phyloP scores from a whole-genome alignment of 2,797 vertebrate species.

The Eulemur rubriventer region DNA sequence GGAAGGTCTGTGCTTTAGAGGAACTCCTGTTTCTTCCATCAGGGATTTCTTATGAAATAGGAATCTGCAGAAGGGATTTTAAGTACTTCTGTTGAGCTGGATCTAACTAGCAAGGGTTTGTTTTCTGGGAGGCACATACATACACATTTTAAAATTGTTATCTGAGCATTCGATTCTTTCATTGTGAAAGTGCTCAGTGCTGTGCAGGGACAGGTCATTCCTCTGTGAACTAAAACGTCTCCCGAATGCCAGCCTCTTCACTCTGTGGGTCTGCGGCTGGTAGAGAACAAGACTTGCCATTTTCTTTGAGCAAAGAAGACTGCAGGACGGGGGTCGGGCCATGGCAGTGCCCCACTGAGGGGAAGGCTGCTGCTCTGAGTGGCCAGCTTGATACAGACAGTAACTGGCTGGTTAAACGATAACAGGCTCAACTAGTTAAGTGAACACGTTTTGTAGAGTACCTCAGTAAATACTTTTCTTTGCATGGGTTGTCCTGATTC shows the following conservation, averaged over 20 bases:
- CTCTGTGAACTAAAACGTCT: neutral
- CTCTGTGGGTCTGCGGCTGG: neutral
- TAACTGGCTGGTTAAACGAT: neutral
- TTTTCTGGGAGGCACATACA: neutral
- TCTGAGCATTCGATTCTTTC: neutral
- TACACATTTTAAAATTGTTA: neutral
- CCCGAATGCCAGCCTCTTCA: neutral
- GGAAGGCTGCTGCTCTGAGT: neutral
- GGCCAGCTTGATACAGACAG: neutral
- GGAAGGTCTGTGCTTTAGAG: neutral
- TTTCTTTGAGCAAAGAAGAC: conserved; percentile 4
- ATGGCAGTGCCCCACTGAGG: neutral
- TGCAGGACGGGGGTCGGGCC: neutral
- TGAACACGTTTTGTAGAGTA: neutral
- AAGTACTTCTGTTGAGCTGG: neutral
- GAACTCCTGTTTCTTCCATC: neutral
- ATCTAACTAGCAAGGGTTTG: neutral
- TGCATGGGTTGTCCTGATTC: neutral
- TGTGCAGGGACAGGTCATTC: neutral
- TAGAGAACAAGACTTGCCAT: neutral
- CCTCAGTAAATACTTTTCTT: neutral
- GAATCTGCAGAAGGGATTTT: conserved; percentile 10
- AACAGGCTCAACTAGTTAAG: neutral
- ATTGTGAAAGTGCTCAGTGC: neutral
- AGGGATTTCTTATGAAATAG: conserved; percentile 43